Conservation (phyloP, 2,888 invertebrate species). For the Archaeoteleia sp. region DNA sequence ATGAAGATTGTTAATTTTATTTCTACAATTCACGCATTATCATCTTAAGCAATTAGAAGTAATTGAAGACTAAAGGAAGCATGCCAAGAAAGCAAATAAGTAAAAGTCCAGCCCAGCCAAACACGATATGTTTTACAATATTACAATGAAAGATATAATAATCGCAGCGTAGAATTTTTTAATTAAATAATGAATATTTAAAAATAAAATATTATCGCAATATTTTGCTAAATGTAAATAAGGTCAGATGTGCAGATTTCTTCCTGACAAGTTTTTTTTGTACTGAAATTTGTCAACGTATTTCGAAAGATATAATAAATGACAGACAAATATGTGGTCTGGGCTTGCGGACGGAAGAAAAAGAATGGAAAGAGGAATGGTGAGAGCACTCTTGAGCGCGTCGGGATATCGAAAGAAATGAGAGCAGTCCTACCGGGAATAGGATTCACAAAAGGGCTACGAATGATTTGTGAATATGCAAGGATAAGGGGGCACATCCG, state of each 20-base stretch:
- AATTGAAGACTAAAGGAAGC: too few relatives aligned
- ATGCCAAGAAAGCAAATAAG: too few relatives aligned
- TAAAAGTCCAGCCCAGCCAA: too few relatives aligned
- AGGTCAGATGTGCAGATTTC: not conserved
- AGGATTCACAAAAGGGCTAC: slow-evolving; percentile 63
- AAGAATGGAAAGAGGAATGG: slow-evolving; percentile 45
- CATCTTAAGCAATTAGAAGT: too few relatives aligned
- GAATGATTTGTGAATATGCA: slow-evolving; percentile 75
- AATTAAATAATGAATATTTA: too few relatives aligned
- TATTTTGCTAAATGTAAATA: too few relatives aligned
- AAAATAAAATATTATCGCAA: too few relatives aligned
- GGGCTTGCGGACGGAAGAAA: slow-evolving; percentile 27
- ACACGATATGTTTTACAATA: too few relatives aligned
- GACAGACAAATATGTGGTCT: slow-evolving; percentile 43
- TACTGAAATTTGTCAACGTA: not conserved
- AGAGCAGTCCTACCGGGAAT: slow-evolving; percentile 61
- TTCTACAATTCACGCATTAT: too few relatives aligned
- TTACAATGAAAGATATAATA: too few relatives aligned
- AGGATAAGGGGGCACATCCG: slow-evolving; percentile 70
- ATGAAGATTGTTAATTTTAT: too few relatives aligned
- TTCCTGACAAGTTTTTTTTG: not conserved
- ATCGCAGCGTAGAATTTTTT: too few relatives aligned
- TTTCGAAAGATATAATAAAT: slow-evolving; percentile 48
- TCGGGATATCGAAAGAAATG: slow-evolving; percentile 48
- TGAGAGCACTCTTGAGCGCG: slow-evolving; percentile 38